phyloP scores from a whole-genome alignment of 2,888 invertebrate genomes.

The Pyrochroa serraticornis region DNA sequence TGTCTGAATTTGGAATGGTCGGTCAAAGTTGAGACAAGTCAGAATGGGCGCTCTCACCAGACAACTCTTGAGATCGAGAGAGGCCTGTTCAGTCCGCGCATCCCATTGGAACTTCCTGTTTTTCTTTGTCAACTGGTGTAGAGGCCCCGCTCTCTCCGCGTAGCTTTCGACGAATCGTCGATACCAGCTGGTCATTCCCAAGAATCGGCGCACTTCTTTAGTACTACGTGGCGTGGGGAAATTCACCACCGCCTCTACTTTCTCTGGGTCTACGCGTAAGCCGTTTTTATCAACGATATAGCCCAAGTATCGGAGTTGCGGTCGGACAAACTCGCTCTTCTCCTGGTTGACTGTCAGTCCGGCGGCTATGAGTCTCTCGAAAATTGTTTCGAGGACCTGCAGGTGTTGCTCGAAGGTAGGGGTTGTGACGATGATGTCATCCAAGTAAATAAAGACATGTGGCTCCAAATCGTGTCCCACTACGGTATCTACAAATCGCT shows the following conservation, averaged over 20 bases:
- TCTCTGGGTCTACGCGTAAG: too few relatives aligned
- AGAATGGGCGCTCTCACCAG: slow-evolving; percentile 22
- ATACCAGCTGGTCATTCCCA: slow-evolving; percentile 8
- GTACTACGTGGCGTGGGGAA: too few relatives aligned
- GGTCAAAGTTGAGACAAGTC: slow-evolving; percentile 29
- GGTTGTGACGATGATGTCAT: too few relatives aligned
- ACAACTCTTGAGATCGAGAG: slow-evolving; percentile 5
- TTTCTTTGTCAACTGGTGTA: slow-evolving; percentile 1
- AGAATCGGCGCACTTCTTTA: not conserved
- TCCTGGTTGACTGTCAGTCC: too few relatives aligned
- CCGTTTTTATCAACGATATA: too few relatives aligned
- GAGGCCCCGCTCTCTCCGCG: not conserved
- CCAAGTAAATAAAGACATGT: too few relatives aligned
- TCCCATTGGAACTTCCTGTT: not conserved
- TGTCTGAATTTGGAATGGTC: slow-evolving; percentile 33
- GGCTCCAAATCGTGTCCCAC: too few relatives aligned
- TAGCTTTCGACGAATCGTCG: not conserved
- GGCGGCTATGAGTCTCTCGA: slow-evolving; percentile 6
- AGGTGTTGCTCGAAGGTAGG: too few relatives aligned
- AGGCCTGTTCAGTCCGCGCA: not conserved
- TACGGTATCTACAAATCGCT: too few relatives aligned
- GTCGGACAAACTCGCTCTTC: too few relatives aligned
- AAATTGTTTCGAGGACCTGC: slow-evolving; percentile 4
- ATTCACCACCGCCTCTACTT: too few relatives aligned
- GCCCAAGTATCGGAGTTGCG: too few relatives aligned